phyloP scores from a whole-genome alignment of 1,140 invertebrate genomes.

The Bombus waltoni region DNA sequence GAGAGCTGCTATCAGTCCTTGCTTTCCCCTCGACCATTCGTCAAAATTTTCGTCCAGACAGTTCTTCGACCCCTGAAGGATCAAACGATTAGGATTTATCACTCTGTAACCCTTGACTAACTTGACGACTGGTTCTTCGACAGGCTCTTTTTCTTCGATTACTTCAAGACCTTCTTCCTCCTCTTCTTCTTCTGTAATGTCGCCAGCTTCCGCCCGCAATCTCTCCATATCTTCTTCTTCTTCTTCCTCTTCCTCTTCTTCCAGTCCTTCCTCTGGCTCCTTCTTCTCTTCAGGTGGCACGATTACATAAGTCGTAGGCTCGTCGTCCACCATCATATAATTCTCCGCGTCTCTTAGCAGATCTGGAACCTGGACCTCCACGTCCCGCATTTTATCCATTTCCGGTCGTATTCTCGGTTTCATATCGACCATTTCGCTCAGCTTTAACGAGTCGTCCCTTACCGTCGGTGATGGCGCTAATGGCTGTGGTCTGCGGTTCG shows the following conservation, averaged over 20 bases:
- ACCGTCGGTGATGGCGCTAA: background rate
- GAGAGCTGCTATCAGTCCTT: constrained; percentile 71
- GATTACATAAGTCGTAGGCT: constrained; percentile 54
- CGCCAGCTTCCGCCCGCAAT: background rate
- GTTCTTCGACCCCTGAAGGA: constrained; percentile 71
- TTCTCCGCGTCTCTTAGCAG: constrained; percentile 68
- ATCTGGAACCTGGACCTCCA: constrained; percentile 71
- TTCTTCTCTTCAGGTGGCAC: constrained; percentile 7
- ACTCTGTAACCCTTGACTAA: constrained; percentile 65
- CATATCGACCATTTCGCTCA: constrained; percentile 43
- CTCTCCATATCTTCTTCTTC: too few species aligned
- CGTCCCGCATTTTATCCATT: constrained; percentile 44
- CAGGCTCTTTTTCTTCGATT: background rate
- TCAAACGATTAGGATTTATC: constrained; percentile 69
- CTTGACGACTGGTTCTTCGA: constrained; percentile 8
- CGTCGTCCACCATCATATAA: constrained; percentile 67
- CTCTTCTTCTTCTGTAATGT: background rate
- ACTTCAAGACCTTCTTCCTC: constrained; percentile 2
- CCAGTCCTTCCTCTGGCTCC: background rate
- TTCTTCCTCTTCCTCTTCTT: constrained; percentile 25
- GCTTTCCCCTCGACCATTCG: constrained; percentile 65
- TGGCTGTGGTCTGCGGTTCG: constrained; percentile 67
- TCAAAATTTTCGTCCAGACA: constrained; percentile 59
- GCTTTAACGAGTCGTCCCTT: background rate
- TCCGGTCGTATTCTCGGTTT: constrained; percentile 61